Base-by-base conservation (phyloP, 1,140 invertebrate genomes). In the Aradophagus sp. region DNA sequence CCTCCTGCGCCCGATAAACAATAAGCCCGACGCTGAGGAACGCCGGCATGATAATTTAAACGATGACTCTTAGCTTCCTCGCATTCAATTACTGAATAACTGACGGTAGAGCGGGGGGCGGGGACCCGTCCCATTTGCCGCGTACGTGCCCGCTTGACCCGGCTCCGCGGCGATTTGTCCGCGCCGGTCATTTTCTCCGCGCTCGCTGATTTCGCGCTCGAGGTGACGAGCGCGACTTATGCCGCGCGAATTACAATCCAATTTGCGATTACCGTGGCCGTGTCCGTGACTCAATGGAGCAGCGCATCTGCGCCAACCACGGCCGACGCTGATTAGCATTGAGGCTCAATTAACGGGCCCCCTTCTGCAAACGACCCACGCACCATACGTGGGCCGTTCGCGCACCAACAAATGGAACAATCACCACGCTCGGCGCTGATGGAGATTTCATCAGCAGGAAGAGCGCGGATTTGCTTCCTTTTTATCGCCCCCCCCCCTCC, bases 71-170 rank as follows among this genome's bases (percentile, higher is more conserved):
- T 73, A 67, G 75, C 77, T 80, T 80, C 77, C 79, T 76, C 75
- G 77, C 77, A 82, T 84, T 83, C 83, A 84, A 84, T 83, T 84
- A 84, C 81, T 80, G 77, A 83, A 83, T 82, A 84, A 84, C 80
- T 80, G 81, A 80, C 77, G 79, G 65, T 66, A 56, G 61, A 23
- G 47, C 36, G 47, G 19, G 47, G 14, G 17, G 41, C 41, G 31
- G 16, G 36, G 53, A 29, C 31, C 29, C 44, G 39, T 73, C 41
- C 52, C 55, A 42, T 72, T 63, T 45, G 55, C 27, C 56, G 44
- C 50, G 39, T 36, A 65, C 66, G 52, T 47, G 39, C 41, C 61
- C 66, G 52, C 48, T 23, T 12, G 47, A 45, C 53, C 55, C 55
- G 50, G 10, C 32, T n/a, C 45, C 52, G 50, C 59, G 47, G 52